Evolutionary conservation across 2,888 invertebrate genomes (phyloP), one percentile per base, ranked within the genome.

Genomic region (Amiota mariae): DNA sequence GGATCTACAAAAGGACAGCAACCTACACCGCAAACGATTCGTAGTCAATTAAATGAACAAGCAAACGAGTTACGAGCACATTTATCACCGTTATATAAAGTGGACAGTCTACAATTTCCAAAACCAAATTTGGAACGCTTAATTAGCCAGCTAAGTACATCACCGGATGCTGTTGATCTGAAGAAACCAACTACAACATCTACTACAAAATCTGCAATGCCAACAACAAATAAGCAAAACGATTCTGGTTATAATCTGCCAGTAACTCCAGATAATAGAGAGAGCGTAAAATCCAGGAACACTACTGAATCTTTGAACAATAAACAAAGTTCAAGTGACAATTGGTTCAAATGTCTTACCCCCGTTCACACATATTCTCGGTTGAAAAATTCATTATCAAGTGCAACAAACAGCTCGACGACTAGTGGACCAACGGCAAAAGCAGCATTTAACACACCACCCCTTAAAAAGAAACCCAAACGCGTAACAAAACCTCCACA

Each of bases 311-410:
- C 11, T n/a, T 12, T 20, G 56, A n/a, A 1, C n/a, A 47, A 47
- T 61, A 1, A 67, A 68, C 0, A 47, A n/a, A 74, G 78, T 3
- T 6, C 36, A 6, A 71, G 64, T 12, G 73, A 77, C 0, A 79
- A 78, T 8, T 86, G 85, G 85, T 78, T 80, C 13, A 85, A 84
- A 76, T 82, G 81, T 49, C 51, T 82, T 12, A 84, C 85, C 8
- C 85, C 88, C 0, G 48, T 78, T 18, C 84, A 83, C 10, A 89
- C 89, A 0, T 89, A 89, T 49, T 75, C 83, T 0, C 83, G 85
- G 0, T 24, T 3, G 24, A 3, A 24, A 24, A 24, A 24, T 2
- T 24, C 24, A 1, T 24, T 3, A 24, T 24, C 24, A n/a, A n/a
- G n/a, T n/a, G n/a, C n/a, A n/a, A n/a, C n/a, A n/a, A n/a, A n/a